Evolutionary conservation across 2,113 vertebrate species (phyloP).

Genomic region (Myanophis thanlyinensis): DNA sequence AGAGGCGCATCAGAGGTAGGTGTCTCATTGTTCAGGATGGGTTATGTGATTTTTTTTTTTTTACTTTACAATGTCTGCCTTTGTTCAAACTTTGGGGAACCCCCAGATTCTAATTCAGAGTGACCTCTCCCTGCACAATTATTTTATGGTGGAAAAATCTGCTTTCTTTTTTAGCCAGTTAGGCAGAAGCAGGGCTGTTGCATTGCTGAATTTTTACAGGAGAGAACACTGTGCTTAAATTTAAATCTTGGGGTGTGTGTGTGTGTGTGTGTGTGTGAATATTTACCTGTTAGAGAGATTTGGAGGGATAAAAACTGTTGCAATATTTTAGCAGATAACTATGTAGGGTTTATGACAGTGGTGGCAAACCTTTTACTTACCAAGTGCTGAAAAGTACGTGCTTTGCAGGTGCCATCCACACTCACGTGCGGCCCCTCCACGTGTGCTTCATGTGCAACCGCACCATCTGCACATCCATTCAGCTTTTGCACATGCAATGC

Average conservation of each 20-base stretch:
- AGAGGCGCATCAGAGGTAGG: conserved; percentile 21
- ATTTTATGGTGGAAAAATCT: not conserved
- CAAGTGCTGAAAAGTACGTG: too few species aligned
- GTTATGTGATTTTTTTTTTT: not conserved
- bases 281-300: not conserved
- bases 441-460: too few species aligned
- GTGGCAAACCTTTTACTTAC: too few species aligned
- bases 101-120: not conserved
- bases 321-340: not conserved
- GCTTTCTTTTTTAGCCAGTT: not conserved
- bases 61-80: not conserved
- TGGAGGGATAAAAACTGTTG: not conserved
- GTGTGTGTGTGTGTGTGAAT: not conserved
- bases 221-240: not conserved
- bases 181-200: not conserved
- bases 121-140: not conserved
- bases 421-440: too few species aligned
- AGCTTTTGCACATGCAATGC: too few species aligned
- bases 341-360: too few species aligned
- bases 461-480: too few species aligned
- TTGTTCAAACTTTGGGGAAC: not conserved
- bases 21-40: accelerated
- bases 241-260: not conserved
- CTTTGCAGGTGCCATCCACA: too few species aligned
- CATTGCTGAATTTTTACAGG: too few species aligned